These are phyloP conservation scores for Pantherophis guttatus DNA, from an alignment of 2,113 vertebrate species.

Conservation along the genomic window DNA sequence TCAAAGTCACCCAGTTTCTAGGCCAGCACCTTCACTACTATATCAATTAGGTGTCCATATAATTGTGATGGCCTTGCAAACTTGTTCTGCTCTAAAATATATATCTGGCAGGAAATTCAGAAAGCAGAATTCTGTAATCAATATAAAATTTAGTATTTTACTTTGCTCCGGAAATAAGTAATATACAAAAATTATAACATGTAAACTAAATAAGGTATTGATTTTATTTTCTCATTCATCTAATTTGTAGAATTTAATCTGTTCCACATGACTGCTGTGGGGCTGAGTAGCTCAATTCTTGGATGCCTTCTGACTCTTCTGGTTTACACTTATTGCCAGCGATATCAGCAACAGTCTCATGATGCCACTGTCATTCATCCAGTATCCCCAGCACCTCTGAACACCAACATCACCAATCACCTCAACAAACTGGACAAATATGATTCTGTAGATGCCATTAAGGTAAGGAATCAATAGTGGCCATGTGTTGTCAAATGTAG, in stretches of 20 bases:
- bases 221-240: not conserved
- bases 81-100: not conserved
- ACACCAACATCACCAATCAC: constrained; percentile 97
- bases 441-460: constrained; percentile 94
- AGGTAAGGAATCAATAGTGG: constrained; percentile 70
- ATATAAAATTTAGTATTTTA: not conserved
- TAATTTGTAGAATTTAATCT: constrained; percentile 86
- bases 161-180: not conserved
- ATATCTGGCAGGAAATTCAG: not conserved
- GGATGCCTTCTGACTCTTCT: constrained; percentile 94
- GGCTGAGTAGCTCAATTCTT: constrained; percentile 92
- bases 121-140: not conserved
- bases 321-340: constrained; percentile 93
- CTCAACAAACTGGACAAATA: constrained; percentile 99
- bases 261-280: constrained; percentile 97
- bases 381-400: constrained; percentile 88
- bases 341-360: constrained; percentile 92
- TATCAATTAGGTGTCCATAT: not conserved
- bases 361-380: constrained; percentile 97
- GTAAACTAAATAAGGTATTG: not conserved
- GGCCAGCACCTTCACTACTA: not conserved
- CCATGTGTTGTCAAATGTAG: not conserved
- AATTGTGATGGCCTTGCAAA: not conserved
- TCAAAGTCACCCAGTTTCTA: not conserved
- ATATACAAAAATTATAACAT: not conserved